A percentile compares a stretch with the other conserved stretches of the same genome.
Conservation (phyloP, 53 echinoderm and acorn worm species). For the Patiria pectinifera region DNA sequence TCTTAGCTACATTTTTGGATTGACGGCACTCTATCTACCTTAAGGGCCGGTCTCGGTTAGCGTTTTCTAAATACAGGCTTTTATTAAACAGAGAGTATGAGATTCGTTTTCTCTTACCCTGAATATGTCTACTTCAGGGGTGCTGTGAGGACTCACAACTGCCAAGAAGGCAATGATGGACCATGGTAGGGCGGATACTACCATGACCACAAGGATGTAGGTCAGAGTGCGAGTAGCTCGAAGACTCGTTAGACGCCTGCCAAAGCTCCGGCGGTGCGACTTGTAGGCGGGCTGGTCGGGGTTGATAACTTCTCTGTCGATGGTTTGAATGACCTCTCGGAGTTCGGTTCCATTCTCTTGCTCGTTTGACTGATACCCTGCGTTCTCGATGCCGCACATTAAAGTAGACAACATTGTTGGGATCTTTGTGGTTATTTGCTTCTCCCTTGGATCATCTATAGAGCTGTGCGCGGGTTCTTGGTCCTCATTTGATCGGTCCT, state of each 20-base stretch:
- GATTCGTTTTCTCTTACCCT: neutral
- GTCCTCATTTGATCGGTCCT: neutral
- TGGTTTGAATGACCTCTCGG: neutral
- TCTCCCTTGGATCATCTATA: neutral
- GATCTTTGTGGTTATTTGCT: neutral
- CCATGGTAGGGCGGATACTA: conserved; percentile 16
- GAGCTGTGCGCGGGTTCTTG: neutral
- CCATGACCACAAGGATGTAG: conserved; percentile 22
- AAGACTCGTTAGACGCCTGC: neutral
- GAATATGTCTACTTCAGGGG: neutral
- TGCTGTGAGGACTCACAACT: neutral
- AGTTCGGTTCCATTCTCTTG: neutral
- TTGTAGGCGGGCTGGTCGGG: neutral
- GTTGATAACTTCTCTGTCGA: neutral
- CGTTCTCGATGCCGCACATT: neutral
- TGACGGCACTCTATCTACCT: no score
- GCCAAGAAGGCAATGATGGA: conserved; percentile 2
- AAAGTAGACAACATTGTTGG: neutral
- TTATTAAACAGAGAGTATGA: neutral
- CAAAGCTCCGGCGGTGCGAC: neutral
- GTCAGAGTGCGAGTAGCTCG: conserved; percentile 29
- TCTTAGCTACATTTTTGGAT: no score
- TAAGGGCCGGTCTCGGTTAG: no score
- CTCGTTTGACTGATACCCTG: neutral
- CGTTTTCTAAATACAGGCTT: no score